phyloP scores from a whole-genome alignment of 2,113 vertebrate species.

The Stegostoma tigrinum region DNA sequence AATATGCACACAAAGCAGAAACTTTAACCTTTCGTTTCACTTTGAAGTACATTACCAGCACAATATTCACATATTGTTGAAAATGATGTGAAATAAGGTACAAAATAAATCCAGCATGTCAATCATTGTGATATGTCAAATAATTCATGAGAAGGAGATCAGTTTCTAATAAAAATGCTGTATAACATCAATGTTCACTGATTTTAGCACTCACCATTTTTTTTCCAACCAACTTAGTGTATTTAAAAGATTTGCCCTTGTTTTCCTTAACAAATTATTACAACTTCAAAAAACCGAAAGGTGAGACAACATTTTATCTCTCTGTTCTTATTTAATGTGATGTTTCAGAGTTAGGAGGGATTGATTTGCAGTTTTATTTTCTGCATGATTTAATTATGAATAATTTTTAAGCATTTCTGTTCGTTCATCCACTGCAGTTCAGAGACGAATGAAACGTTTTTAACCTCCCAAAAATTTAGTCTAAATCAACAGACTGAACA shows the following conservation, averaged over 20 bases:
- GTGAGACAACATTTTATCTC: slow-evolving; percentile 51
- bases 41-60: background rate
- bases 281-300: slow-evolving; percentile 75
- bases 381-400: background rate
- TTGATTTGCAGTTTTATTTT: background rate
- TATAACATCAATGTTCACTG: background rate
- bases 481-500: background rate
- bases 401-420: background rate
- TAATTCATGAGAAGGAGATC: background rate
- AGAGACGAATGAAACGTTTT: background rate
- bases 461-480: background rate
- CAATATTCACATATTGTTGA: background rate
- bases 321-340: background rate
- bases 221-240: background rate
- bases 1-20: background rate
- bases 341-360: background rate
- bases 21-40: background rate
- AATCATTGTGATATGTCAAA: background rate
- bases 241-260: background rate
- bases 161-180: background rate
- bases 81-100: background rate
- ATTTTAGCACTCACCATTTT: background rate
- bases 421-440: background rate
- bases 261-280: slow-evolving; percentile 65
- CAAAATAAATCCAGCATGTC: background rate